These are phyloP conservation scores for Lampris incognitus DNA, from an alignment of 2,113 vertebrate genomes.

Conservation along the genomic window DNA sequence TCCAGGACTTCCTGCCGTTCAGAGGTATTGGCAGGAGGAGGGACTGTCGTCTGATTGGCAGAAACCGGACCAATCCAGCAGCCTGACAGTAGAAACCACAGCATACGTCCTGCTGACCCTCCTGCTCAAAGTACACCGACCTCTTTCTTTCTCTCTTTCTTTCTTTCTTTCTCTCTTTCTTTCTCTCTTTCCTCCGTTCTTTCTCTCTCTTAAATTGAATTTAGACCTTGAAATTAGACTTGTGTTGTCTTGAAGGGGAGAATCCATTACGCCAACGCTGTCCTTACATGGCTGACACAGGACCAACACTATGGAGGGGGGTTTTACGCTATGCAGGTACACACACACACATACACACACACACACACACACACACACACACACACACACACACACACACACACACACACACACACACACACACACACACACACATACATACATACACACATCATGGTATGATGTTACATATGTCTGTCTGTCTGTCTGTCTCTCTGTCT, in stretches of 20 bases:
- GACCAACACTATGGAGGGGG: constrained; percentile 90
- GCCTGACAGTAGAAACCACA: constrained; percentile 89
- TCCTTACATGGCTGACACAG: constrained; percentile 91
- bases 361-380: constrained; percentile 6
- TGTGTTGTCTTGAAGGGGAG: constrained; percentile 69
- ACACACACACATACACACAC: constrained; percentile 4
- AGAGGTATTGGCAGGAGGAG: constrained; percentile 89
- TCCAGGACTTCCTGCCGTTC: constrained; percentile 81
- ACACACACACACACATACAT: background rate
- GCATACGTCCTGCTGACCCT: constrained; percentile 86
- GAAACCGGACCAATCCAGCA: constrained; percentile 75
- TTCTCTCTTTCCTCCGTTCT: too few species aligned
- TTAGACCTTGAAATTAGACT: background rate
- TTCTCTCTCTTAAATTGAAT: too few species aligned
- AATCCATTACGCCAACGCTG: constrained; percentile 82
- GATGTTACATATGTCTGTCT: background rate
- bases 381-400: background rate
- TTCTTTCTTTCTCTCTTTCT: background rate
- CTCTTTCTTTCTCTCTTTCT: background rate
- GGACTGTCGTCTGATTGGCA: constrained; percentile 48
- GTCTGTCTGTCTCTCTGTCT: background rate
- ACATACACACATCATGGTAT: background rate
- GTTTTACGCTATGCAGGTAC: constrained; percentile 90
- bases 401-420: constrained; percentile 1
- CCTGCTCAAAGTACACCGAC: constrained; percentile 74